Percentiles rank a stretch among this genome's conserved stretches.
Conservation (phyloP, 2,888 invertebrate species). For the Lasioglossum lativentre region DNA sequence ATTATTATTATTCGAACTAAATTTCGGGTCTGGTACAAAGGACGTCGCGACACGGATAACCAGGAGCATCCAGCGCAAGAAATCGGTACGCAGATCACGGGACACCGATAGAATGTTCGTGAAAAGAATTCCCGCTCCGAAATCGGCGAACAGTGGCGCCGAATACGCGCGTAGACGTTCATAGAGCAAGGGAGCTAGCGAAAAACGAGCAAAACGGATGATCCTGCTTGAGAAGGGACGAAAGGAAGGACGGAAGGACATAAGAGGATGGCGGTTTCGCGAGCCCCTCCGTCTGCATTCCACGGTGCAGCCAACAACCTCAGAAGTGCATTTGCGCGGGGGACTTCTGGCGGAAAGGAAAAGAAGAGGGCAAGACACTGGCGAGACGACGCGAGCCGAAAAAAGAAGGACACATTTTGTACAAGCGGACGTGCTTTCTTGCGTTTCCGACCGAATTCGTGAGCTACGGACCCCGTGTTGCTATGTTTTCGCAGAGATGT, state of each 20-base stretch:
- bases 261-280: conserved; percentile 72
- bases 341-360: conserved; percentile 39
- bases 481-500: not conserved
- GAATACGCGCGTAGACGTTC: conserved; percentile 30
- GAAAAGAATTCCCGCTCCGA: not conserved
- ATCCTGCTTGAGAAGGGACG: conserved; percentile 16
- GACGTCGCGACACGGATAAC: not conserved
- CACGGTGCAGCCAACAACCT: conserved; percentile 78
- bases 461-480: not conserved
- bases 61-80: not conserved
- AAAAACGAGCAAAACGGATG: conserved; percentile 39
- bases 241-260: conserved; percentile 66
- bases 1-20: too few species aligned
- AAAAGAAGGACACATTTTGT: not conserved
- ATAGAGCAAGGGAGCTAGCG: conserved; percentile 35
- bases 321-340: conserved; percentile 69
- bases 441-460: not conserved
- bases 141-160: conserved; percentile 20
- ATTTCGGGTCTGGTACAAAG: not conserved
- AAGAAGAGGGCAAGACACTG: conserved; percentile 39
- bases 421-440: conserved; percentile 10
- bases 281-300: conserved; percentile 77
- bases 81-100: not conserved
- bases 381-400: conserved; percentile 33
- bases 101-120: not conserved